Conservation (phyloP, 2,113 vertebrate species). For the Henicopernis longicauda region DNA sequence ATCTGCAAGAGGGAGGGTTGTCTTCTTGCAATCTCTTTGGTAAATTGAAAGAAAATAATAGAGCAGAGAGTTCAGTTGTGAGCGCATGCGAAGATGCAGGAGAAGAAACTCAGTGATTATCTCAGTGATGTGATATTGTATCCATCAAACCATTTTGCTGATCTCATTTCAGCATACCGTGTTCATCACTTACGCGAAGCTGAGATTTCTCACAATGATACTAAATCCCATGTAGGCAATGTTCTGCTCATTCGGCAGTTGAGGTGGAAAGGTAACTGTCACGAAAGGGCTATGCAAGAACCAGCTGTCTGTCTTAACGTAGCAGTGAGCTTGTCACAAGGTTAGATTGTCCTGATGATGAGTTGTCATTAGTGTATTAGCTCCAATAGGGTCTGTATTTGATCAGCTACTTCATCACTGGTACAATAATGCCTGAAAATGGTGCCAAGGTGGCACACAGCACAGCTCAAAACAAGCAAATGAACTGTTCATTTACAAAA, state of each 20-base stretch:
- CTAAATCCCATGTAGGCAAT: not conserved
- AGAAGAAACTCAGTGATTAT: not conserved
- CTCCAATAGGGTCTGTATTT: not conserved
- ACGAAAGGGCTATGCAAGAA: not conserved
- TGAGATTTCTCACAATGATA: not conserved
- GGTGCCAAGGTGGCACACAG: not conserved
- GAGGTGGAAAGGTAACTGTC: not conserved
- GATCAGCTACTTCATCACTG: not conserved
- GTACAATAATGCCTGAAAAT: not conserved
- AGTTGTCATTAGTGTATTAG: not conserved
- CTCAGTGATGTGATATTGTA: not conserved
- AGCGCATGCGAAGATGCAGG: not conserved
- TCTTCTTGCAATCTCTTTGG: not conserved
- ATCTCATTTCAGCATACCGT: not conserved
- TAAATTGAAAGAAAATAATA: not conserved
- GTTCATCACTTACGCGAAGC: not conserved
- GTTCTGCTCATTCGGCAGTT: not conserved
- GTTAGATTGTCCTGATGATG: not conserved
- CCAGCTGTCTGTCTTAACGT: not conserved
- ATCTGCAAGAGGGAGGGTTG: not conserved
- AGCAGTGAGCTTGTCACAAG: not conserved
- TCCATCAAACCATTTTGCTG: not conserved
- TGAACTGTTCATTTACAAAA: not conserved
- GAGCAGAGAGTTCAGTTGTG: not conserved
- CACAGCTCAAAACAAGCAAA: not conserved